Conservation (phyloP, 2,113 vertebrate genomes). For the Brachyhypopomus occidentalis region DNA sequence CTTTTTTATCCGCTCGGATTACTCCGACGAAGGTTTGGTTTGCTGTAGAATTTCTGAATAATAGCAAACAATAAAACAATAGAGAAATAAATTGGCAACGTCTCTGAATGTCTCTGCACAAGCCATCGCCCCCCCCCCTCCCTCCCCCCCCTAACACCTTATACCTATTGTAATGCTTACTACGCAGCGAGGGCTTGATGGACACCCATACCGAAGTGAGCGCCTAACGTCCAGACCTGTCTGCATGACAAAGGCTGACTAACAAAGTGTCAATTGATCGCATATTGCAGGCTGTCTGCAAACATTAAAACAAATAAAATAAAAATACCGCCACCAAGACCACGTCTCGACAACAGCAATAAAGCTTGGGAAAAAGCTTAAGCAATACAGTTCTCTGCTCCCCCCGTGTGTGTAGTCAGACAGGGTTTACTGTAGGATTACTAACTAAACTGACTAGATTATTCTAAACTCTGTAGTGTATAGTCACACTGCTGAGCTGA, state of each 20-base stretch:
- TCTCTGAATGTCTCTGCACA: no score
- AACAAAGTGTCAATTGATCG: slow-evolving; percentile 64
- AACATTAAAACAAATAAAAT: not conserved
- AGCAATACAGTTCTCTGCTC: not conserved
- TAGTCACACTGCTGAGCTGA: no score
- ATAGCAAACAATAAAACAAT: not conserved
- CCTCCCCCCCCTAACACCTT: no score
- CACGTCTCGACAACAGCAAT: not conserved
- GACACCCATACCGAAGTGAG: slow-evolving; percentile 65
- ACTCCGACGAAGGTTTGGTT: no score
- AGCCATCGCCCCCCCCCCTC: slow-evolving; percentile 10
- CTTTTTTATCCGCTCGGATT: no score
- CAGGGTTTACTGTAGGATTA: not conserved
- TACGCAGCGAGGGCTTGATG: slow-evolving; percentile 69
- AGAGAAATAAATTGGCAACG: slow-evolving; percentile 9
- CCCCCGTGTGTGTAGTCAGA: no score
- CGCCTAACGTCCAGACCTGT: slow-evolving; percentile 60
- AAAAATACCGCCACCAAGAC: slow-evolving; percentile 2
- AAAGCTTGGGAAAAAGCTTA: no score
- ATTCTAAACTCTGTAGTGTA: no score
- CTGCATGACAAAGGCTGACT: slow-evolving; percentile 71
- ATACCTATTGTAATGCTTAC: slow-evolving; percentile 68
- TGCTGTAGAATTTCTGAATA: no score
- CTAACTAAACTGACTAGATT: not conserved
- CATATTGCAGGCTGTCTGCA: slow-evolving; percentile 37